A percentile compares a stretch with the other conserved stretches of the same genome.
These are phyloP conservation scores for Platorchestia sp. DNA, from an alignment of 1,140 invertebrate species.

Conservation along the genomic window DNA sequence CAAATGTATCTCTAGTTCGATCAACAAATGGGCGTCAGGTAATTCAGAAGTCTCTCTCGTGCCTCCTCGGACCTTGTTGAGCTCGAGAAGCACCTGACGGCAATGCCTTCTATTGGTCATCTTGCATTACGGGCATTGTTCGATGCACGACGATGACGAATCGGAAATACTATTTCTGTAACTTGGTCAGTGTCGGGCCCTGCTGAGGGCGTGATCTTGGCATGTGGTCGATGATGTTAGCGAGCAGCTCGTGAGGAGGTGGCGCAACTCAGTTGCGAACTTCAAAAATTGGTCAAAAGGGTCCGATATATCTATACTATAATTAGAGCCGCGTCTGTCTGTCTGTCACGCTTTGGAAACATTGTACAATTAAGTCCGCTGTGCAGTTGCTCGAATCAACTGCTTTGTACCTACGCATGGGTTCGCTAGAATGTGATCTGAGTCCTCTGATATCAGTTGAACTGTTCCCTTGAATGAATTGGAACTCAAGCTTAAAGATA, in stretches of 20 bases:
- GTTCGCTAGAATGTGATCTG: too few species aligned
- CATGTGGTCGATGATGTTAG: not conserved
- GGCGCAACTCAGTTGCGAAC: not conserved
- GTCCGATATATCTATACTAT: not conserved
- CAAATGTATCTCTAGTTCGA: not conserved
- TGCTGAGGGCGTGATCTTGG: not conserved
- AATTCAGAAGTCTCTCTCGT: not conserved
- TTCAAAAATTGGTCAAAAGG: not conserved
- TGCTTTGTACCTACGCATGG: too few species aligned
- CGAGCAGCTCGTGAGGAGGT: not conserved
- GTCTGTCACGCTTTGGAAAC: too few species aligned
- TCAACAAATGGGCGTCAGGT: not conserved
- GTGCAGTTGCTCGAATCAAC: too few species aligned
- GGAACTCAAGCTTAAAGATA: too few species aligned
- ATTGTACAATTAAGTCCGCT: too few species aligned
- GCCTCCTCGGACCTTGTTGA: not conserved
- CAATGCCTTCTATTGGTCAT: not conserved
- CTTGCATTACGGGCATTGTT: constrained; percentile 6
- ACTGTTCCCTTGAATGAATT: too few species aligned
- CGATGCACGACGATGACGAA: constrained; percentile 25
- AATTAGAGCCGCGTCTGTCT: too few species aligned
- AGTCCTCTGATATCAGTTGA: too few species aligned
- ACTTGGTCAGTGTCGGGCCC: not conserved
- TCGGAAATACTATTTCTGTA: constrained; percentile 24
- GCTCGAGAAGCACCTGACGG: constrained; percentile 8